Evolutionary conservation across 2,113 vertebrate species (phyloP), one percentile per base, ranked within the genome.

Genomic region (Micromys minutus): DNA sequence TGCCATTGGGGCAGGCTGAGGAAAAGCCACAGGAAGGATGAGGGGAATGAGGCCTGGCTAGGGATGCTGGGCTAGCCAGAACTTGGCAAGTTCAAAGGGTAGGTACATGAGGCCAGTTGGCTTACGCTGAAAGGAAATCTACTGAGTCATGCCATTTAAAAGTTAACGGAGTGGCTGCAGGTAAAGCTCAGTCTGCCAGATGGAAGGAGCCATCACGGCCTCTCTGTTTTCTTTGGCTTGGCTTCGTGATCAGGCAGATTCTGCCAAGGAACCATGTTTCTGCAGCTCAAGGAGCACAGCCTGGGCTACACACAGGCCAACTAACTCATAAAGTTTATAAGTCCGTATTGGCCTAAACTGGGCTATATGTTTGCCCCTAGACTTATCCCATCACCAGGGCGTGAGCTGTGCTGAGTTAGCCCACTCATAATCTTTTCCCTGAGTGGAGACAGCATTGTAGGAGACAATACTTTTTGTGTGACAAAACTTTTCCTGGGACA

Each of bases 71-170:
- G 61, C 55, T 15, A 92, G 80, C 42, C 93, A 95, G 90, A 91
- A 75, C 22, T 17, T 80, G 12, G 72, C 15, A 72, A n/a, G 22
- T 72, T 90, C 34, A 42, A 79, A n/a, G 52, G 50, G 10, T 2
- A 87, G 36, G 90, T 96, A 57, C 47, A 87, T 36, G 84, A 93
- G 21, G 69, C 69, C 34, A 96, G 55, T 24, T 36, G 31, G 86
- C 75, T 84, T 50, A 76, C 16, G 84, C 50, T 24, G 71, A 94
- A 91, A 55, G 15, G 85, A 65, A 91, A 87, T 2, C 57, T 67
- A 67, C 19, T 31, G 7, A 87, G 63, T 79, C 55, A 50, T 67
- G 52, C 52, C 31, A 95, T 89, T 77, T 10, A 90, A 39, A 85
- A 84, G 36, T 80, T 79, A 63, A 87, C 79, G 19, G 22, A 0